These are phyloP conservation scores for Chrysochloris asiatica DNA, from an alignment of 2,113 vertebrate species.

Conservation along the genomic window DNA sequence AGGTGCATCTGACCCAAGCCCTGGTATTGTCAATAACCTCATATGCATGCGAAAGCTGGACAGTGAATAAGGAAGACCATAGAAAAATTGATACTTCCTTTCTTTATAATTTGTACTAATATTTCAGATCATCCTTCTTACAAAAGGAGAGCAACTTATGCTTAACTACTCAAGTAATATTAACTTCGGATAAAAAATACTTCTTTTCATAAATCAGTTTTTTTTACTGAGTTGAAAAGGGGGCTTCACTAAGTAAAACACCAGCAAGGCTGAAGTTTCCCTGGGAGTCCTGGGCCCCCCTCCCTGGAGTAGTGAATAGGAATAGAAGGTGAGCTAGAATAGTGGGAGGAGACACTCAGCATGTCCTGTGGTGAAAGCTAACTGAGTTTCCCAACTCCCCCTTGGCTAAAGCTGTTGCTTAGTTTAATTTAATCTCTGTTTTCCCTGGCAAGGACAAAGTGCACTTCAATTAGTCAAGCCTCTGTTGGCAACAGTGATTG, in stretches of 20 bases:
- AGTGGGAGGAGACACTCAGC: rapidly evolving
- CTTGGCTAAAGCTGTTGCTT: not conserved
- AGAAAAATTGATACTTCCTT: not conserved
- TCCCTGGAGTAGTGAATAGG: not conserved
- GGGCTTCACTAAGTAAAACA: not conserved
- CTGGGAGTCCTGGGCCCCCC: not conserved
- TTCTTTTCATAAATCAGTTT: conserved; percentile 3
- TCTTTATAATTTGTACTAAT: not conserved
- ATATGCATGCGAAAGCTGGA: too few relatives aligned
- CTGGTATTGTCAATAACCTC: too few relatives aligned
- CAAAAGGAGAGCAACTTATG: not conserved
- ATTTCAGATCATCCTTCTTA: not conserved
- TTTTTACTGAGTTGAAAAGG: not conserved
- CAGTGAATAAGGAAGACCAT: not conserved
- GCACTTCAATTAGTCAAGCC: not conserved
- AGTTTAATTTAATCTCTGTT: conserved; percentile 50
- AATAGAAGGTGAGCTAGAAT: not conserved
- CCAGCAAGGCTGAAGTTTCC: not conserved
- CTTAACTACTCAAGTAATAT: not conserved
- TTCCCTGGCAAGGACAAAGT: not conserved
- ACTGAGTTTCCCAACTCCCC: not conserved
- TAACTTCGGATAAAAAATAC: not conserved
- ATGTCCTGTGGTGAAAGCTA: not conserved
- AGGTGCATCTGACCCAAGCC: too few relatives aligned
- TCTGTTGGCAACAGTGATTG: not conserved